phyloP scores from a whole-genome alignment of 2,888 invertebrate species.

The Leptarthrus brevirostris region DNA sequence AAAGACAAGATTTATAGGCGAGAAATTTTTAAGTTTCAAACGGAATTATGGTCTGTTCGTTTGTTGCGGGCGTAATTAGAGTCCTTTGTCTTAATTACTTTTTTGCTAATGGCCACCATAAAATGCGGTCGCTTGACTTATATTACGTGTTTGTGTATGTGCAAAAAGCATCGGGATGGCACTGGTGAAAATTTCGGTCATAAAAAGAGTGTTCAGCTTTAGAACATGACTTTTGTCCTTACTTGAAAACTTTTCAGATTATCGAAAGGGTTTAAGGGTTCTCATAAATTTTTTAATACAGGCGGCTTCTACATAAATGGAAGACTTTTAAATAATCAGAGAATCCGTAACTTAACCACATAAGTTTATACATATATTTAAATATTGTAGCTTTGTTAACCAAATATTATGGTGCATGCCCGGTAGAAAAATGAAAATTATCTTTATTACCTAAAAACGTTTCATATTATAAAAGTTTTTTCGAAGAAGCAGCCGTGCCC shows the following conservation, averaged over 20 bases:
- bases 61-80: constrained; percentile 49
- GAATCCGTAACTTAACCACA: no score
- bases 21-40: constrained; percentile 53
- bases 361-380: no score
- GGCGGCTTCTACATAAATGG: no score
- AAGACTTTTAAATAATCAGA: no score
- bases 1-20: constrained; percentile 52
- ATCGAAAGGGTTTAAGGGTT: constrained; percentile 10
- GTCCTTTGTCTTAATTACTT: constrained; percentile 53
- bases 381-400: no score
- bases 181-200: constrained; percentile 40
- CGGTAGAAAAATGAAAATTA: no score
- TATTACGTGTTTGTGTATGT: constrained; percentile 52
- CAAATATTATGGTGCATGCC: no score
- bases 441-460: no score
- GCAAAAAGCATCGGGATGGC: constrained; percentile 15
- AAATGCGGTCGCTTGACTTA: constrained; percentile 52
- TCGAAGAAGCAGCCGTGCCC: no score
- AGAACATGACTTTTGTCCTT: neutral
- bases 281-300: neutral
- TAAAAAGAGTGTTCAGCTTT: constrained; percentile 29
- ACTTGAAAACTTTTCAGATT: constrained; percentile 27
- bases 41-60: constrained; percentile 52
- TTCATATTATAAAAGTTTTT: no score
- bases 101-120: constrained; percentile 53